Percentiles rank a stretch among this genome's conserved stretches.
Conservation (phyloP, 1,140 invertebrate species). For the Geopemphigus sp. region DNA sequence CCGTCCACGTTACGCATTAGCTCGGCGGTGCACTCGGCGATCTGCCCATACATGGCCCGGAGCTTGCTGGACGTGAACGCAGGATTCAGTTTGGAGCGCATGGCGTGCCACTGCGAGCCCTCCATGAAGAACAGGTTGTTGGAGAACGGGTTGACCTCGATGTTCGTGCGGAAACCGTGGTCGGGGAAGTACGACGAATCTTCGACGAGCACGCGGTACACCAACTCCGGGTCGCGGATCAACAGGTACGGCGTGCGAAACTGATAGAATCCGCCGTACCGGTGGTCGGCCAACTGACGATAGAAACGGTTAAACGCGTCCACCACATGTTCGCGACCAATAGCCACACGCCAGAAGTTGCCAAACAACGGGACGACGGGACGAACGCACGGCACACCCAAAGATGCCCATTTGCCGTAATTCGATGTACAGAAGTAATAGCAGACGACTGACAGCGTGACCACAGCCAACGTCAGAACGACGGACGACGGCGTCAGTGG, state of each 20-base stretch:
- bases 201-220: constrained; percentile 57
- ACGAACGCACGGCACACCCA: constrained; percentile 31
- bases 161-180: constrained; percentile 57
- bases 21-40: constrained; percentile 52
- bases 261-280: constrained; percentile 50
- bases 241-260: constrained; percentile 51
- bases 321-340: background rate
- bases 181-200: constrained; percentile 61
- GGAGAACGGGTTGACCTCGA: constrained; percentile 58
- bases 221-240: constrained; percentile 39
- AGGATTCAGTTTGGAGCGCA: constrained; percentile 63
- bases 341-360: background rate
- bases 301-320: background rate
- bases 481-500: no score
- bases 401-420: constrained; percentile 49
- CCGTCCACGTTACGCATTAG: constrained; percentile 52
- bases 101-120: constrained; percentile 62
- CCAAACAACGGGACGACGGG: constrained; percentile 51
- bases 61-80: constrained; percentile 64
- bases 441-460: constrained; percentile 45
- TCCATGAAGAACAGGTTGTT: constrained; percentile 59
- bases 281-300: background rate
- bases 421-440: background rate
- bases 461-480: no score
- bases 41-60: constrained; percentile 53